Percentiles rank a stretch among this genome's conserved stretches.
These are phyloP conservation scores for Latrodectus geometricus DNA, from an alignment of 1,140 invertebrate species.

Conservation along the genomic window DNA sequence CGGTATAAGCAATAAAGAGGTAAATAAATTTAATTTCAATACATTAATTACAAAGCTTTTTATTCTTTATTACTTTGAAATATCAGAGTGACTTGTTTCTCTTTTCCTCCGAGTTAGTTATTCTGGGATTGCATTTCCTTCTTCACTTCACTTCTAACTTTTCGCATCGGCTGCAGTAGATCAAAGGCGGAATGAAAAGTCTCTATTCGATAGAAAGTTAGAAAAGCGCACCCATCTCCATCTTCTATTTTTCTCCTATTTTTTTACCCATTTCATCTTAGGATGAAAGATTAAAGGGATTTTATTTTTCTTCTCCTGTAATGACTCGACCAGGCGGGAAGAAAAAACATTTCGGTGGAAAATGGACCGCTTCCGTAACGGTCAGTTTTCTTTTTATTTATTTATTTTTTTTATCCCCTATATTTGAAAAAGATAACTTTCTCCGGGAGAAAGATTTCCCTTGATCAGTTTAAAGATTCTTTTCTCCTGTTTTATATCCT, in stretches of 20 bases:
- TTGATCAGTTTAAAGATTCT: constrained; percentile 18
- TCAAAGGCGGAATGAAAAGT: constrained; percentile 58
- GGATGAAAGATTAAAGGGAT: constrained; percentile 51
- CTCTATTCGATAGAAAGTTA: constrained; percentile 59
- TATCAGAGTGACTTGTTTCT: constrained; percentile 5
- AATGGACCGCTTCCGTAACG: constrained; percentile 43
- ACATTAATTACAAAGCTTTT: too few relatives aligned
- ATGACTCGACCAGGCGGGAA: constrained; percentile 26
- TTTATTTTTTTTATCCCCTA: not conserved
- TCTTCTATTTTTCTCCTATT: not conserved
- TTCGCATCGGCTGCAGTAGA: constrained; percentile 52
- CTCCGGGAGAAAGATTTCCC: constrained; percentile 12
- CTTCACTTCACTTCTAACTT: constrained; percentile 38
- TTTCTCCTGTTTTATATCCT: too few relatives aligned
- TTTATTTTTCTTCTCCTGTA: constrained; percentile 51
- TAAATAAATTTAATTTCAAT: too few relatives aligned
- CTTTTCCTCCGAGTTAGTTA: not conserved
- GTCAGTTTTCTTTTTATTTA: constrained; percentile 57
- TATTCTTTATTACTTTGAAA: not conserved
- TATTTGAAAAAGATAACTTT: constrained; percentile 36
- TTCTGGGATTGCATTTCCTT: constrained; percentile 14
- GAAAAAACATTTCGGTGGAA: constrained; percentile 38
- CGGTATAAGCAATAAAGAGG: too few relatives aligned
- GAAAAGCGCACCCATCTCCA: constrained; percentile 25
- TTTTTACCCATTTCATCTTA: constrained; percentile 12